Base-by-base conservation (phyloP, 2,113 vertebrate species). In the Dolichallabes microphthalmus region DNA sequence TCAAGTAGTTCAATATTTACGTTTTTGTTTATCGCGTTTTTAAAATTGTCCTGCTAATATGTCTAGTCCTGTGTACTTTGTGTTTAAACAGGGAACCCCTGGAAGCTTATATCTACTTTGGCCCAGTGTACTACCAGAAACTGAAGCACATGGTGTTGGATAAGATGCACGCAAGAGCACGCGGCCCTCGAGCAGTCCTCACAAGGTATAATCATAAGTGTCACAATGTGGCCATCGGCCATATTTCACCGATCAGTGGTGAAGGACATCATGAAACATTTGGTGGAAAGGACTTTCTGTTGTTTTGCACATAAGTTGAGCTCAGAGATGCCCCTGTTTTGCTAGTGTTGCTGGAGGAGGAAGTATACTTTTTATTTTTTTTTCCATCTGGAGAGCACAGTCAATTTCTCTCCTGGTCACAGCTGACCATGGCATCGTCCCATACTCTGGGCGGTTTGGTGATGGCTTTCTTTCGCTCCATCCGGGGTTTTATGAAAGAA, bases 71-170 rank as follows among this genome's bases (percentile, higher is more conserved):
- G 7, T 1, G 15, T 4, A 11, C 3, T 15, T 61, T 52, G 10
- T 55, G 71, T 60, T 75, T 73, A 73, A 13, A 57, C 90, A 99
- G 98, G 15, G 98, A 99, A 76, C 96, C 98, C 4, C 93, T 99
- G 88, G 98, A 99, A 92, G 98, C 97, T 0, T 99, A 98, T 85
- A 99, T 99, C 92, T 99, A 99, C 91, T 99, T 97, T 86, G 98
- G 98, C 19, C 98, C 98, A 0, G 97, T 99, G 32, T 99, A 99
- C 91, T 99, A 99, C 90, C 98, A 99, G 94, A 99, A 99, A 86
- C 94, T 99, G 80, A 99, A 99, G 88, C 98, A 99, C 92, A 99
- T 99, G 98, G 98, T 99, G 53, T 93, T 99, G 68, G 98, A 99
- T 91, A 99, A 99, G 92, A 99, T 99, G 98, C 98, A 99, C 0